Conservation (phyloP, 2,113 vertebrate species). For the Acinonyx jubatus region DNA sequence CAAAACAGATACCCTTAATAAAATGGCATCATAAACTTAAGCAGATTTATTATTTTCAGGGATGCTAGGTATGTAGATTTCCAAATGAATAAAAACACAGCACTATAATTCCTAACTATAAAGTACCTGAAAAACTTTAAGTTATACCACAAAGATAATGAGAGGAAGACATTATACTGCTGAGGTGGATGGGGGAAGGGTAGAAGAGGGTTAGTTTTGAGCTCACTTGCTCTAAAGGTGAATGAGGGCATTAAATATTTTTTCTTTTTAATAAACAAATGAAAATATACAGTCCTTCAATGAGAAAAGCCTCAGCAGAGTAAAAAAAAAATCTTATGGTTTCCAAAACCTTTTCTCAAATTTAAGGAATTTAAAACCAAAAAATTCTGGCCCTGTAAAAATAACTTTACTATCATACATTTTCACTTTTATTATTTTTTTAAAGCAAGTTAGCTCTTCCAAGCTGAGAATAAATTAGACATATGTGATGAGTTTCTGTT, state of each 20-base stretch:
- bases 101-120: constrained; percentile 26
- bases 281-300: not conserved
- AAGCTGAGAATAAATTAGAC: not conserved
- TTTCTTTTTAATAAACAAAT: constrained; percentile 29
- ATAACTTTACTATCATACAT: constrained; percentile 58
- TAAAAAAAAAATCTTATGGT: not conserved
- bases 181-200: not conserved
- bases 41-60: constrained; percentile 32
- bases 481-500: constrained; percentile 7
- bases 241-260: not conserved
- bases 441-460: not conserved
- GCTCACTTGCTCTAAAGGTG: not conserved
- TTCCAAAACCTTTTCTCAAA: constrained; percentile 39
- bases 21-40: constrained; percentile 28
- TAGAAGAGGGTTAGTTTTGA: not conserved
- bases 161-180: not conserved
- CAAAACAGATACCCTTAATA: constrained; percentile 43
- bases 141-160: constrained; percentile 24
- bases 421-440: not conserved
- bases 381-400: constrained; percentile 52
- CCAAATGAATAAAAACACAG: not conserved
- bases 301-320: not conserved
- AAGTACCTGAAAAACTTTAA: constrained; percentile 32
- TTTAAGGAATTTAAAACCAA: constrained; percentile 23
- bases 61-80: not conserved